Percentiles rank a stretch among this genome's conserved stretches.
phyloP scores from a whole-genome alignment of 2,113 vertebrate genomes.

The Rhagologus leucostigma region DNA sequence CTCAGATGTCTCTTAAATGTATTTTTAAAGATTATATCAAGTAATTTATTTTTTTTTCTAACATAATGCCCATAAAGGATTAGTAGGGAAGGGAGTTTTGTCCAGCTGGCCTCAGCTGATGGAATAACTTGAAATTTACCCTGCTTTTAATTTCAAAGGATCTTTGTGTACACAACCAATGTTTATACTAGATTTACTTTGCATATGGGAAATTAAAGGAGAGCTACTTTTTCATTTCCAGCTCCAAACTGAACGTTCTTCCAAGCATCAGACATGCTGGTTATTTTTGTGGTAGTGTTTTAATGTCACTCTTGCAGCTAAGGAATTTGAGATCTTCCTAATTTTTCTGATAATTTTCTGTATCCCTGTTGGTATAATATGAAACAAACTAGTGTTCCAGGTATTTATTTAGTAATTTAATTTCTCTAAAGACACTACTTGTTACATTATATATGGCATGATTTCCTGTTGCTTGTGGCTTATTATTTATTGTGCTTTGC shows the following conservation, averaged over 20 bases:
- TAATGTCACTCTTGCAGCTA: not conserved
- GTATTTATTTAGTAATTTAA: not conserved
- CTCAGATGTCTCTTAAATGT: not conserved
- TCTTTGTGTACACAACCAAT: not conserved
- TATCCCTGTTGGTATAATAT: not conserved
- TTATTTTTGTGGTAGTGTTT: not conserved
- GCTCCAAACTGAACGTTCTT: not conserved
- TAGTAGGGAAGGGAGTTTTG: not conserved
- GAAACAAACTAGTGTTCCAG: not conserved
- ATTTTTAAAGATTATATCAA: not conserved
- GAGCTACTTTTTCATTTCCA: not conserved
- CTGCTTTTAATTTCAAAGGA: constrained; percentile 31
- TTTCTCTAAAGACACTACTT: not conserved
- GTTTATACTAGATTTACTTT: not conserved
- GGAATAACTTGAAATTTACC: constrained; percentile 11
- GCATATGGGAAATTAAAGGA: not conserved
- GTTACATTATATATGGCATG: not conserved
- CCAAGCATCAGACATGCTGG: not conserved
- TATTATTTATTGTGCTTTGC: not conserved
- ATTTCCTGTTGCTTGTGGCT: not conserved
- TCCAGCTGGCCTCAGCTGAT: not conserved
- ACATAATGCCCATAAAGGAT: not conserved
- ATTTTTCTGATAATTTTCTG: not conserved
- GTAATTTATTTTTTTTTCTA: not conserved
- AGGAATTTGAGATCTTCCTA: not conserved